These are phyloP conservation scores for Tetramorium alpestre DNA, from an alignment of 1,140 invertebrate species.

Conservation along the genomic window DNA sequence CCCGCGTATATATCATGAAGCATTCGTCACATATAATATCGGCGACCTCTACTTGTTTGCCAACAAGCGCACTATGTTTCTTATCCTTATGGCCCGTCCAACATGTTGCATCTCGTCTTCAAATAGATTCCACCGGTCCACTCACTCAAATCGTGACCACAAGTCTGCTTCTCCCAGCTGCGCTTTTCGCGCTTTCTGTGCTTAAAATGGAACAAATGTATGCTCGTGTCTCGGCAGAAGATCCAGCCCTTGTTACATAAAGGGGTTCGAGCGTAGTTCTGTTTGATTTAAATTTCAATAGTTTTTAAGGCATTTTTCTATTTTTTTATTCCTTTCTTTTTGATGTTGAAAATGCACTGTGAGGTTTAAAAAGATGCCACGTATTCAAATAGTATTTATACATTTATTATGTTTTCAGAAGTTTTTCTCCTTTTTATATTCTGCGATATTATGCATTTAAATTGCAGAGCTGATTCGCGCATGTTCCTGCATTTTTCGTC, in stretches of 20 bases:
- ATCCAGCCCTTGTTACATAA: background rate
- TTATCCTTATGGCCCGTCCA: constrained; percentile 78
- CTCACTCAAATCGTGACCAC: constrained; percentile 28
- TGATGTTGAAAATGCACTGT: background rate
- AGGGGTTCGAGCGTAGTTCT: background rate
- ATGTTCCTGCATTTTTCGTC: background rate
- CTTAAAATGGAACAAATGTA: constrained; percentile 35
- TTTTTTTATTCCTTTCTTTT: no score
- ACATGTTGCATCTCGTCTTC: constrained; percentile 78
- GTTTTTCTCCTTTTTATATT: background rate
- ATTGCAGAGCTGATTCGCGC: background rate
- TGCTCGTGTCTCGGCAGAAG: background rate
- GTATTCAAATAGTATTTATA: background rate
- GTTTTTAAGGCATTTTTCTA: no score
- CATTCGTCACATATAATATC: constrained; percentile 65
- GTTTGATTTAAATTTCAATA: background rate
- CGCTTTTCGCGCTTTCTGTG: constrained; percentile 14
- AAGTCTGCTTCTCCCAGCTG: constrained; percentile 16
- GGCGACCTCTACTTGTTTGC: constrained; percentile 74
- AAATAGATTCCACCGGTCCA: constrained; percentile 77
- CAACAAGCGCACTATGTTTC: constrained; percentile 71
- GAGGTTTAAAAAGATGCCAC: background rate
- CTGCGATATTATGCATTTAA: background rate
- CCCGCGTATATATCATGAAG: constrained; percentile 28
- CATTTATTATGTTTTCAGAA: background rate